Evolutionary conservation across 2,797 vertebrate genomes (phyloP), one percentile per base, ranked within the genome.

Genomic region (Spinibarbus caldwelli): DNA sequence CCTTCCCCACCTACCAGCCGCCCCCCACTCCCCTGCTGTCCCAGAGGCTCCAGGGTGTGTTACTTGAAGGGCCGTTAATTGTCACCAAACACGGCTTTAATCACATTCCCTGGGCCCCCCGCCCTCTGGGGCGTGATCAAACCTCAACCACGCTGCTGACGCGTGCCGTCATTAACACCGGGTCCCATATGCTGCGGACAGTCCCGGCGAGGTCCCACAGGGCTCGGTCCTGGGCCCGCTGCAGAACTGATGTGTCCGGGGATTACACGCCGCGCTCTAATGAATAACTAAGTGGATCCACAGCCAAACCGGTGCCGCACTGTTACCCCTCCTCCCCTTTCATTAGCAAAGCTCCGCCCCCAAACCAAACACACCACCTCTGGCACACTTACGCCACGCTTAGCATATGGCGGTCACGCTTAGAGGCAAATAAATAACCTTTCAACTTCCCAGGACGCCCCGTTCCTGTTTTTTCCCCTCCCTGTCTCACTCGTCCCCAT

Each of bases 61-160:
- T 90, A 88, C 90, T 86, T 92, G 92, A 95, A 92, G 93, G 94
- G 95, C 92, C 95, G 97, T 97, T 98, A 98, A 98, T 97, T 98
- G 97, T 97, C 95, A 94, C 95, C 96, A 97, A 97, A 98, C 97
- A 98, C 78, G 96, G 96, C 89, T 98, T 99, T 98, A 98, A 99
- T 99, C 97, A 97, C 93, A 97, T 97, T 97, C 95, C 93, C 94
- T 92, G 83, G 91, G 93, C 86, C 82, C 90, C 88, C 91, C 31
- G 67, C 76, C 70, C 94, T 95, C 94, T 90, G 89, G 96, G 95
- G 95, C 94, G 86, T 96, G 95, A 96, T 96, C 96, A 96, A 96
- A 68, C 86, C 86, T 85, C 80, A n/a, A 79, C 64, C 86, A 71
- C 73, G 93, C 91, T 93, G 93, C 95, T 95, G 96, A 96, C 95